Base-by-base conservation (phyloP, 2,888 invertebrate genomes). In the Gandaritis pyraliata region DNA sequence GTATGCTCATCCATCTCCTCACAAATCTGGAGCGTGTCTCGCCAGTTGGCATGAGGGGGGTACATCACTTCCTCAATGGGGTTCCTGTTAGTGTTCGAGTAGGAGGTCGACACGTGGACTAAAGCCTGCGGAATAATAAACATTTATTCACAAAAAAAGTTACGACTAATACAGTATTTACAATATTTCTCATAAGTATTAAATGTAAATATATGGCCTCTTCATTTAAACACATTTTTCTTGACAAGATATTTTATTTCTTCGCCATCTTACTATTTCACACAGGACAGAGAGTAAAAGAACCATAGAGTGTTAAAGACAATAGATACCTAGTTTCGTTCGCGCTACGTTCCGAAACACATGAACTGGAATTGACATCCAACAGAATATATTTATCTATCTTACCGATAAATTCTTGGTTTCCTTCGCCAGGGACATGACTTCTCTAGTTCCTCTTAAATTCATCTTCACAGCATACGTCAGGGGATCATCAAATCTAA, bases 31-130 rank as follows among this genome's bases (percentile, higher is more conserved):
- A 97, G 93, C 0, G 94, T 93, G 3, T 94, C 93, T 41, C 92
- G 88, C 95, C 96, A 96, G 76, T 96, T 94, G 0, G 94, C 94
- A 38, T 93, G 93, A 0, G 94, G 85, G 3, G 95, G 95, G 77
- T 97, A 97, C 53, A 97, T 87, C 45, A 94, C 88, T 85, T 98
- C 98, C 51, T 96, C 95, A 0, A 97, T 94, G 0, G 93, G 93
- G 12, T 94, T 88, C 50, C 94, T 92, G 69, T 97, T 95, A 1
- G 96, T 96, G 83, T 98, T 97, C 5, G 96, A 95, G 82, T 97
- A 98, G 0, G 97, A 96, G 0, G 98, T 97, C 0, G 97, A 98
- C 0, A 98, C 95, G 82, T 98, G 97, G 0, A 97, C 88, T 0
- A 96, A 82, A 0, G 94, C 94, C 94, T 95, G 83, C 0, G 80